Percentiles rank a stretch among this genome's conserved stretches.
These are phyloP conservation scores for Tauraco erythrolophus DNA, from an alignment of 2,113 vertebrate genomes.

Conservation along the genomic window DNA sequence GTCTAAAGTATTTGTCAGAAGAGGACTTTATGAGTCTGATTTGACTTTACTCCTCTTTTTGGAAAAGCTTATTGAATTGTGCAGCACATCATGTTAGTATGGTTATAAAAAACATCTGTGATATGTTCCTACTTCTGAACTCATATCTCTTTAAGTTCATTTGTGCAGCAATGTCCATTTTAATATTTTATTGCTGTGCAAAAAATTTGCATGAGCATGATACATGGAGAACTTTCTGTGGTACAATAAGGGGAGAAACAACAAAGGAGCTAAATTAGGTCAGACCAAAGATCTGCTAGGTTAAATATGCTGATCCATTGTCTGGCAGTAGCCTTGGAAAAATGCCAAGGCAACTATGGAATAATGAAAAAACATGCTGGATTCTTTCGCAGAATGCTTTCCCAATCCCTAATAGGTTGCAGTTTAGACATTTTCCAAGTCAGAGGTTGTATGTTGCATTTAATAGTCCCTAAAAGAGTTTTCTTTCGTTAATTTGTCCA, in stretches of 20 bases:
- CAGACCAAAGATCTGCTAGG: background rate
- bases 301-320: background rate
- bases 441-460: background rate
- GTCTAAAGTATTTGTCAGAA: background rate
- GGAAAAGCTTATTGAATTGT: background rate
- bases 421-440: background rate
- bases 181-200: background rate
- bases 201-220: background rate
- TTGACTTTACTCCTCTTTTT: background rate
- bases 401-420: background rate
- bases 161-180: background rate
- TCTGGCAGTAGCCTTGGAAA: background rate
- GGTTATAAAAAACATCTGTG: background rate
- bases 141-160: background rate
- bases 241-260: background rate
- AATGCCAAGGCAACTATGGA: background rate
- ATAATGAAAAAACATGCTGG: background rate
- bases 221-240: background rate
- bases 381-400: background rate
- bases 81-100: background rate
- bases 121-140: background rate
- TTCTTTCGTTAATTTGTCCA: background rate
- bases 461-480: background rate
- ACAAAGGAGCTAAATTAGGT: background rate
- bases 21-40: background rate